A percentile compares a stretch with the other conserved stretches of the same genome.
Evolutionary conservation across 1,140 invertebrate species (phyloP).

Genomic region (Micrasema longulum): DNA sequence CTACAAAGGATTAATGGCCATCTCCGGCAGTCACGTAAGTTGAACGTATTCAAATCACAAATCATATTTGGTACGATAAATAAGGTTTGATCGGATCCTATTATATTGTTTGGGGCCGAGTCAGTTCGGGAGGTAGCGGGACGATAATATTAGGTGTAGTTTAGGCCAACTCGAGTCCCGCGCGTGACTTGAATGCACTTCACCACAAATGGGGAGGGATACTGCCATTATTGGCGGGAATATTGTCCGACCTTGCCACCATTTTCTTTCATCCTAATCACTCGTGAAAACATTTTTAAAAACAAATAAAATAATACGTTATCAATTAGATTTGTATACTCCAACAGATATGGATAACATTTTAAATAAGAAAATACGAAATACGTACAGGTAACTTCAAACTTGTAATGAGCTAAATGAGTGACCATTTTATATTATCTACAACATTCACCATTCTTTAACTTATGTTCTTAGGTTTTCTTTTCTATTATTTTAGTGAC

Average conservation of each 20-base stretch:
- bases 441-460: no score
- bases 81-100: slow-evolving; percentile 49
- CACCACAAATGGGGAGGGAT: not conserved
- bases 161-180: slow-evolving; percentile 31
- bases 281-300: no score
- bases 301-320: no score
- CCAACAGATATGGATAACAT: no score
- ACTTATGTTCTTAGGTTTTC: no score
- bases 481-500: no score
- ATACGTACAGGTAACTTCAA: no score
- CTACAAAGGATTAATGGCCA: slow-evolving; percentile 39
- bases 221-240: slow-evolving; percentile 31
- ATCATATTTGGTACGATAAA: slow-evolving; percentile 51
- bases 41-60: slow-evolving; percentile 51
- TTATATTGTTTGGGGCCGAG: slow-evolving; percentile 48
- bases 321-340: no score
- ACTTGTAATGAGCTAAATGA: no score
- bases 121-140: slow-evolving; percentile 30
- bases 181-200: slow-evolving; percentile 46
- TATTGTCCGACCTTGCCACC: slow-evolving; percentile 27
- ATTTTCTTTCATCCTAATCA: no score
- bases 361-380: no score
- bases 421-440: no score
- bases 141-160: slow-evolving; percentile 50
- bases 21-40: slow-evolving; percentile 42